Evolutionary conservation across 2,888 invertebrate genomes (phyloP), one percentile per base, ranked within the genome.

Genomic region (Platycheirus albimanus): DNA sequence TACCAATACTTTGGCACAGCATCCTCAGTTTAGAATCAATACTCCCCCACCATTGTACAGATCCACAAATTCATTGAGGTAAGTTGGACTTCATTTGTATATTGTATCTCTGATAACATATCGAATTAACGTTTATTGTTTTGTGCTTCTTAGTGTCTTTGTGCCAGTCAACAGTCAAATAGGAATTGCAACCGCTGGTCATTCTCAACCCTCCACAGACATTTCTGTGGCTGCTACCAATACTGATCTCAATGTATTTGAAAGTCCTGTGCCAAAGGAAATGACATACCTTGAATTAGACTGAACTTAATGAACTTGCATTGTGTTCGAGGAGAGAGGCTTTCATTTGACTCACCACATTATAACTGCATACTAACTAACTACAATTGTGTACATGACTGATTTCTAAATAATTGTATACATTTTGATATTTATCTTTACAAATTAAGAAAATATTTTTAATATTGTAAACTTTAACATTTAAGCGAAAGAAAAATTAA

Each of bases 31-130:
- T 63, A 85, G 87, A 49, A 84, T 89, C 71, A 89, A 88, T 77
- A 97, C 98, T 43, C 98, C 98, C 63, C 98, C 98, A 38, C 98
- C 98, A 49, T 96, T 97, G 8, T 98, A 98, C 91, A 93, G 97
- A 88, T 97, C 97, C 78, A 96, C 96, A 86, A 95, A 95, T 92
- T 93, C 95, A 88, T 92, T 95, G 90, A 94, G 94, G 95, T 95
- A 92, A 86, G 87, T 76, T 17, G 2, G n/a, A 19, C 33, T 24
- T 7, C 10, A 17, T 38, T 66, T 69, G 10, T 24, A 7, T 56
- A 24, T n/a, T 17, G n/a, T n/a, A n/a, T 28, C 17, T 3, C n/a
- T 38, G 47, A 67, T 36, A 61, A 61, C 54, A 64, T 64, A 45
- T 66, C 19, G n/a, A 28, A 33, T 28, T 51, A 52, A 58, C 61